Conservation (phyloP, 2,797 vertebrate genomes). For the Siniperca obscura region DNA sequence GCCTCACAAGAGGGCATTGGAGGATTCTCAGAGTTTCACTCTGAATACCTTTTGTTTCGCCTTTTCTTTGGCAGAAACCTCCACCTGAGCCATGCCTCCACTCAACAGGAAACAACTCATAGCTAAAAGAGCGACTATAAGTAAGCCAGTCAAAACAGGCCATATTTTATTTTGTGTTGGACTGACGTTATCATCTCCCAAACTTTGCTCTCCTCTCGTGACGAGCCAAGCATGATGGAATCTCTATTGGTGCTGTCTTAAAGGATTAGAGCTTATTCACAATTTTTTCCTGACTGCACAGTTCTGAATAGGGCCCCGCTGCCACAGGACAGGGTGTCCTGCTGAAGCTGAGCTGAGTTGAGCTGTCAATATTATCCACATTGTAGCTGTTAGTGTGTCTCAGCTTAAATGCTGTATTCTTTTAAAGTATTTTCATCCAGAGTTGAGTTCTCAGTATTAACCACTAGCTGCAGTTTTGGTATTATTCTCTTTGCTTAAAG, state of each 20-base stretch:
- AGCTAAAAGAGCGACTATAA: conserved; percentile 65
- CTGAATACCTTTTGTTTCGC: conserved; percentile 63
- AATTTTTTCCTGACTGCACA: conserved; percentile 73
- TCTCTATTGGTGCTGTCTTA: conserved; percentile 78
- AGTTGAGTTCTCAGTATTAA: neutral
- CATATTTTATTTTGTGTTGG: conserved; percentile 74
- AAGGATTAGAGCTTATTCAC: conserved; percentile 77
- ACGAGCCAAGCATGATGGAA: conserved; percentile 78
- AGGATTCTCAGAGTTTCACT: conserved; percentile 50
- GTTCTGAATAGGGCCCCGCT: conserved; percentile 63
- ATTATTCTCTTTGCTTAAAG: conserved; percentile 20
- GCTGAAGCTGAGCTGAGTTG: conserved; percentile 45
- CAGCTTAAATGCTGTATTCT: conserved; percentile 2
- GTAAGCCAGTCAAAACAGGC: conserved; percentile 79
- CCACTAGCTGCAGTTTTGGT: conserved; percentile 9
- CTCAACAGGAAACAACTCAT: conserved; percentile 73
- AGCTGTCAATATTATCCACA: conserved; percentile 36
- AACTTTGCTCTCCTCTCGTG: conserved; percentile 72
- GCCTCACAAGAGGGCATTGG: conserved; percentile 40
- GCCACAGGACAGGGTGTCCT: conserved; percentile 60
- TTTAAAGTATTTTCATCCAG: conserved; percentile 10
- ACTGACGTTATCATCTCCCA: conserved; percentile 72
- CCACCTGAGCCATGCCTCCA: conserved; percentile 65
- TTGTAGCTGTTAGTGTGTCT: conserved; percentile 28
- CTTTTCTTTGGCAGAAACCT: conserved; percentile 62